These are phyloP conservation scores for Aporophyla lueneburgensis DNA, from an alignment of 2,888 invertebrate species.

Conservation along the genomic window DNA sequence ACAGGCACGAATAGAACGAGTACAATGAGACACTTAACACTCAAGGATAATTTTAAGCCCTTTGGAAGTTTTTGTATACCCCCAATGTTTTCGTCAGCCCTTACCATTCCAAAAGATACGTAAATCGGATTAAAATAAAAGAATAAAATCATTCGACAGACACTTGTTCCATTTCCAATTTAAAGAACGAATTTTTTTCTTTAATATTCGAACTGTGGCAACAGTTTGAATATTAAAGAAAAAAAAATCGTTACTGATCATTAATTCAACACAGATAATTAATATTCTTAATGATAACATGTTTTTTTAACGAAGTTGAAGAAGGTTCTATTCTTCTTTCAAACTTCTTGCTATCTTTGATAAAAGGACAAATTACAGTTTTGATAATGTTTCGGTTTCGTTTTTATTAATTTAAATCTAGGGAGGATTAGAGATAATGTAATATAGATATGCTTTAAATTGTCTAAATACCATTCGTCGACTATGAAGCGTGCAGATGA, in stretches of 20 bases:
- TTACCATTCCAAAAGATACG: slow-evolving; percentile 12
- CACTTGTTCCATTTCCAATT: slow-evolving; percentile 36
- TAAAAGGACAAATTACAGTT: not conserved
- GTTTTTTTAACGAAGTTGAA: slow-evolving; percentile 34
- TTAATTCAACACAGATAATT: too few relatives aligned
- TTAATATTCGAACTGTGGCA: too few relatives aligned
- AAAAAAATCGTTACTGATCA: slow-evolving; percentile 25
- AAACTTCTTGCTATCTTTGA: not conserved
- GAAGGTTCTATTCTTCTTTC: slow-evolving; percentile 10
- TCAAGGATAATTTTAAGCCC: slow-evolving; percentile 40
- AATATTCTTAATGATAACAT: slow-evolving; percentile 40
- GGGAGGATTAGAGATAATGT: slow-evolving; percentile 11
- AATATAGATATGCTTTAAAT: slow-evolving; percentile 6
- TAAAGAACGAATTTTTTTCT: slow-evolving; percentile 32
- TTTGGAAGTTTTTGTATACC: slow-evolving; percentile 25
- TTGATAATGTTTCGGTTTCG: slow-evolving; percentile 12
- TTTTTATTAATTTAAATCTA: not conserved
- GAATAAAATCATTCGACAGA: slow-evolving; percentile 24
- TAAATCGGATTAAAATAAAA: slow-evolving; percentile 49
- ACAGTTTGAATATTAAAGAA: slow-evolving; percentile 14
- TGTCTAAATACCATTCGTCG: slow-evolving; percentile 11
- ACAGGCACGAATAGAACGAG: slow-evolving; percentile 17
- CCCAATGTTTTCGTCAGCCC: slow-evolving; percentile 1
- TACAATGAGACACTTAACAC: slow-evolving; percentile 44
- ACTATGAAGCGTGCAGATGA: slow-evolving; percentile 53